Evolutionary conservation across 2,113 vertebrate genomes (phyloP).

Genomic region (Oxygymnocypris stewartii): DNA sequence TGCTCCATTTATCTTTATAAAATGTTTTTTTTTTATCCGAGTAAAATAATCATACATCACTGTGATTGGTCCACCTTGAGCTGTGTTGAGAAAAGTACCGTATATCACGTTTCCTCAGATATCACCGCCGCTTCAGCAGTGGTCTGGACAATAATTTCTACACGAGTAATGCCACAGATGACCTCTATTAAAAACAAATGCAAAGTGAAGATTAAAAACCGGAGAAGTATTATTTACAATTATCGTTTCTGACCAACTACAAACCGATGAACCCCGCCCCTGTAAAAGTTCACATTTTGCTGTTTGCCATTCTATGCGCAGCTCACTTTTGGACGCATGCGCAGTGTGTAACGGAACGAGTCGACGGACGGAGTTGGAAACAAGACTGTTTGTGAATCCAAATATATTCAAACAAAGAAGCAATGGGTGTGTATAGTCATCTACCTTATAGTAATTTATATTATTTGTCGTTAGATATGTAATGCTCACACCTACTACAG

Average conservation of each 20-base stretch:
- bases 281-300: background rate
- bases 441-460: background rate
- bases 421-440: constrained; percentile 24
- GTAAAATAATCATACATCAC: background rate
- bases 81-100: background rate
- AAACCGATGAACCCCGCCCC: background rate
- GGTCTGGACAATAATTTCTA: background rate
- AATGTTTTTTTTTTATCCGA: background rate
- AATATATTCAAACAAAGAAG: constrained; percentile 8
- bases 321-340: background rate
- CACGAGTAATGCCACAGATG: background rate
- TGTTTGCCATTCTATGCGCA: background rate
- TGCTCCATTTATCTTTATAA: background rate
- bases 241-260: background rate
- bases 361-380: constrained; percentile 1
- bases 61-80: background rate
- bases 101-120: background rate
- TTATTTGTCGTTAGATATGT: background rate
- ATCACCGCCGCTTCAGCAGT: background rate
- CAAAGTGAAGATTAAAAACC: background rate
- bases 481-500: background rate
- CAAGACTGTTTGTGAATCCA: background rate
- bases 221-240: background rate
- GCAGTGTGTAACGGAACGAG: background rate
- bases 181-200: background rate